These are phyloP conservation scores for Pavo muticus DNA, from an alignment of 2,113 vertebrate species.

Conservation along the genomic window DNA sequence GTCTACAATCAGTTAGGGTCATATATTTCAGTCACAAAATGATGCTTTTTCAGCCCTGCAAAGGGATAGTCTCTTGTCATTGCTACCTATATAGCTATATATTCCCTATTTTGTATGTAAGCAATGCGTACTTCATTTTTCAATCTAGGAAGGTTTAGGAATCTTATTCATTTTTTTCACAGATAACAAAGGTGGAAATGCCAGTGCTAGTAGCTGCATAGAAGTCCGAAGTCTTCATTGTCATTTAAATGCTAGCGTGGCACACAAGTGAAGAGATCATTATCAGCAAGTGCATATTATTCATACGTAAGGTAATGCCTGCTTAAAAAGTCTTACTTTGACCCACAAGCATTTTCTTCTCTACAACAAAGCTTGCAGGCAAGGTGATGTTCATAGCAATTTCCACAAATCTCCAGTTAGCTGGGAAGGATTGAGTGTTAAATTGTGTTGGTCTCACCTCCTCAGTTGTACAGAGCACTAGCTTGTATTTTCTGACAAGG, in stretches of 20 bases:
- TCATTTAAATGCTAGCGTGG: rapidly evolving
- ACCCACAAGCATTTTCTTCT: background rate
- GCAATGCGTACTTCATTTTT: background rate
- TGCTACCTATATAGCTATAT: background rate
- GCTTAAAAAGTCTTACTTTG: background rate
- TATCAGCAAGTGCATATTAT: background rate
- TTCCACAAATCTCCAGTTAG: background rate
- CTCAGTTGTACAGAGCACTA: background rate
- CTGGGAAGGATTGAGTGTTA: background rate
- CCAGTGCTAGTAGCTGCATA: background rate
- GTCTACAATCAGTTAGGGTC: background rate
- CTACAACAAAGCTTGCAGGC: background rate
- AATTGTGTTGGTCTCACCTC: background rate
- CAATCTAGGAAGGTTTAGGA: background rate
- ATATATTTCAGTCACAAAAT: background rate
- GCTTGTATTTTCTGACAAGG: background rate
- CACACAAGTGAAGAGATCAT: rapidly evolving
- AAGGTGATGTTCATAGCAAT: rapidly evolving
- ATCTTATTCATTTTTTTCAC: background rate
- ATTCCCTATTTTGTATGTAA: background rate
- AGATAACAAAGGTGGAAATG: background rate
- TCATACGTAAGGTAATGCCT: background rate
- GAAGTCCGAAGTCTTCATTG: background rate
- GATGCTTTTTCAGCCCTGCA: background rate
- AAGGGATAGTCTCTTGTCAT: background rate